Conservation (phyloP, 2,888 invertebrate genomes). For the Tenthredo mesomela region DNA sequence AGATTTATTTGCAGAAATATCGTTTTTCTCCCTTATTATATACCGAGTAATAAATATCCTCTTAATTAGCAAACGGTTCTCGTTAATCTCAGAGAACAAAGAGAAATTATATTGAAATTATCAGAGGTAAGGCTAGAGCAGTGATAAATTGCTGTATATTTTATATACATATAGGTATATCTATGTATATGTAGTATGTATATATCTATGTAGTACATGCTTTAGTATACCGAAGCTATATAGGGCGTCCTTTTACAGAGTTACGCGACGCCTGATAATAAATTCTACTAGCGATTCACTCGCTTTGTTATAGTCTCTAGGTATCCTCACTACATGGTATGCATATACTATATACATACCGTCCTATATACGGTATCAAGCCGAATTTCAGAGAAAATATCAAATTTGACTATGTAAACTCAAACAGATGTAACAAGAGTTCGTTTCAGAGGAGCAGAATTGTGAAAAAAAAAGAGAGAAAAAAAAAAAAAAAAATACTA, state of each 20-base stretch:
- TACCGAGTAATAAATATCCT: background rate
- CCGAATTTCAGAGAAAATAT: background rate
- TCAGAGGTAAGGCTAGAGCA: background rate
- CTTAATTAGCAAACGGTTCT: background rate
- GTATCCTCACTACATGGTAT: background rate
- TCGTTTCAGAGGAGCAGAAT: background rate
- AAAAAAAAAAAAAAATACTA: background rate
- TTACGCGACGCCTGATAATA: constrained; percentile 14
- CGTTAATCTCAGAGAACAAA: constrained; percentile 18
- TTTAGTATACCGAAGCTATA: background rate
- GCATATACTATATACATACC: too few relatives aligned
- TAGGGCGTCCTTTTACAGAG: constrained; percentile 32
- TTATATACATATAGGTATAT: background rate
- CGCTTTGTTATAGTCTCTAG: background rate
- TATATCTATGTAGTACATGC: background rate
- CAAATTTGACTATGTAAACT: background rate
- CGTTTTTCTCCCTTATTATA: background rate
- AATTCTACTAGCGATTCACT: constrained; percentile 3
- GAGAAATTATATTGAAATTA: constrained; percentile 29
- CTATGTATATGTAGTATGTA: background rate
- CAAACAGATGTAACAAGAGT: background rate
- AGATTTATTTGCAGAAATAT: background rate
- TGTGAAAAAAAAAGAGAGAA: background rate
- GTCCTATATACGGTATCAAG: background rate
- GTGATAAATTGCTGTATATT: background rate